Base-by-base conservation (phyloP, 1,140 invertebrate species). In the Pseudomyrmex sp. region DNA sequence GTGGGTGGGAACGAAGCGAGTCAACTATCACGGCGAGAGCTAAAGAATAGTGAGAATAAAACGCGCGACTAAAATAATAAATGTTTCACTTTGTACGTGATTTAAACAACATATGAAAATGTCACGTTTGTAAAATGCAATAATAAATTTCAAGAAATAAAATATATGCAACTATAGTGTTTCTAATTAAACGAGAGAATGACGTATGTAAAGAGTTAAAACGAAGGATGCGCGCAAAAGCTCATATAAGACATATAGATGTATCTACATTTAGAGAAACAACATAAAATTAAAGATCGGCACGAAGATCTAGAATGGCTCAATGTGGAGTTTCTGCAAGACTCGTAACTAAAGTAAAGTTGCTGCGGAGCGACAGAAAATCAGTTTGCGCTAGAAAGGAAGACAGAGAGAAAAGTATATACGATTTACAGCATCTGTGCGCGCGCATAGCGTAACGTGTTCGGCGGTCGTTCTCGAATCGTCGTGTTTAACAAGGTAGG, bases 401-500 rank as follows among this genome's bases (percentile, higher is more conserved):
- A 46, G 48, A 44, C 48, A 63, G 26, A 52, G 72, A 46, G 48
- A 23, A 44, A 9, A 13, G 44, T 13, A 7, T 4, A 20, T 13
- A 70, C 69, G 74, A 88, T 88, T 88, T 88, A 85, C 75, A 66
- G 76, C 76, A 74, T 87, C 84, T 85, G 65, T 59, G 76, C 76
- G 76, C 76, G 76, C 76, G 59, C 23, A 26, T 44, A 58, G 80
- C 68, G 56, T 54, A 66, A 65, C 65, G 84, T 75, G 83, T 66
- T 84, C 74, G 66, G 52, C 61, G 50, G 15, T 85, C 77, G 46
- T 58, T 63, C 72, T 77, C 69, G 63, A 77, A 75, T 87, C 85
- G 86, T 84, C 76, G 73, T 72, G 83, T 88, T 87, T 85, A 88
- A 88, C 86, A 77, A 88, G 87, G 48, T 82, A 88, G 87, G 48